Evolutionary conservation across 2,797 vertebrate genomes (phyloP), one percentile per base, ranked within the genome.

Genomic region (Emys orbicularis): DNA sequence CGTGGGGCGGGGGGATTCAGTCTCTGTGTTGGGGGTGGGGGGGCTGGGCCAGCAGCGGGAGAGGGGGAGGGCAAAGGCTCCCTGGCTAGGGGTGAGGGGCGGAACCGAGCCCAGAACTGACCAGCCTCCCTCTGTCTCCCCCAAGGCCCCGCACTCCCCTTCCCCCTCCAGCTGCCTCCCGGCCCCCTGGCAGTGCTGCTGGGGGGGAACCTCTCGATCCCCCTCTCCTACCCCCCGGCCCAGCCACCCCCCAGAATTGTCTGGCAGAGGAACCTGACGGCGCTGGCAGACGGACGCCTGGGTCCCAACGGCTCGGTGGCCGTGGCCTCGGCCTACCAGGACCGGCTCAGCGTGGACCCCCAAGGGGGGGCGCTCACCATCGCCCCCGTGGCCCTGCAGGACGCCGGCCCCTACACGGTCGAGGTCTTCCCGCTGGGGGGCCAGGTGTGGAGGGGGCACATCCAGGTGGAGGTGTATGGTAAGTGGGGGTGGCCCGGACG

Each of bases 401-500:
- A 97, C 31, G 86, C 93, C 0, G 98, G 97, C 5, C 44, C 88
- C 57, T 98, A 98, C 92, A 96, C 87, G 0, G 97, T 87, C 2
- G 95, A 92, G 54, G 76, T 97, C n/a, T 91, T 91, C 31, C 84
- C 59, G 2, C 82, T 93, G 0, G 96, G 94, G 12, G 74, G 87
- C 10, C 27, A 87, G 1, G 25, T 18, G 44, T 92, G 91, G 79
- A 84, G 57, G 18, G 89, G 2, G n/a, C 86, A 94, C 61, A 92
- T 98, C 89, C 89, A 68, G 0, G 91, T 98, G 76, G 68, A 8
- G 11, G 95, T 98, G 9, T 98, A 97, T 5, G 97, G 98, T 98
- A 94, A 97, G 97, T 95, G 10, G 5, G 54, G n/a, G n/a, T 13
- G 31, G 4, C n/a, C 8, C 18, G 1, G 54, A 37, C 8, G 29